Percentiles rank a stretch among this genome's conserved stretches.
Conservation (phyloP, 2,113 vertebrate genomes). For the Neopipo cinnamomea region DNA sequence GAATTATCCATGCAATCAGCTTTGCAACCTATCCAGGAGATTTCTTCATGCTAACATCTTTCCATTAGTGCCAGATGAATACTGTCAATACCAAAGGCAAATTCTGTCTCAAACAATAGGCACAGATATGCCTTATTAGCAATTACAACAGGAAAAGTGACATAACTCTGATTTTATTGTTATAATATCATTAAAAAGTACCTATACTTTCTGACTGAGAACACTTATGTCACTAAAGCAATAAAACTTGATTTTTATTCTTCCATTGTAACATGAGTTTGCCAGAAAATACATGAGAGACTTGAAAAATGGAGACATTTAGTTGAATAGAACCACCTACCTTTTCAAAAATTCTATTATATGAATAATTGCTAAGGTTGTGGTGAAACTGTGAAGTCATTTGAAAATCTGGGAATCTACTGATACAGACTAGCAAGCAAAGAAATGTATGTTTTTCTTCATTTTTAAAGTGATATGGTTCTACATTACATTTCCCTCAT, state of each 20-base stretch:
- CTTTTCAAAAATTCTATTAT: not conserved
- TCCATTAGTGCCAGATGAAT: not conserved
- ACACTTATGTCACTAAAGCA: not conserved
- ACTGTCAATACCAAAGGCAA: not conserved
- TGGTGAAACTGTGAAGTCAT: not conserved
- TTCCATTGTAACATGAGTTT: not conserved
- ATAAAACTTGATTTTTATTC: not conserved
- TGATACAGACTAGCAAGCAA: not conserved
- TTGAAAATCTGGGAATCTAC: not conserved
- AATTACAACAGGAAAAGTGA: not conserved
- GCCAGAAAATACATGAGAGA: not conserved
- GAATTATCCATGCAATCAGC: not conserved
- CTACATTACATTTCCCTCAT: not conserved
- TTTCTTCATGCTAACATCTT: not conserved
- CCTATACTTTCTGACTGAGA: not conserved
- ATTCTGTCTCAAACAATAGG: slow-evolving; percentile 7
- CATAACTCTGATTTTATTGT: slow-evolving; percentile 24
- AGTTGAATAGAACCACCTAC: not conserved
- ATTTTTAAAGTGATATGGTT: not conserved
- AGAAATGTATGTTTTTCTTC: not conserved
- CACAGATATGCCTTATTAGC: not conserved
- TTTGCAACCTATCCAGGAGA: not conserved
- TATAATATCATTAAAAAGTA: slow-evolving; percentile 1
- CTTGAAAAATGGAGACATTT: not conserved
- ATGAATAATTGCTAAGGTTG: not conserved